A percentile compares a stretch with the other conserved stretches of the same genome.
Evolutionary conservation across 2,113 vertebrate species (phyloP).

Genomic region (Saccopteryx bilineata): DNA sequence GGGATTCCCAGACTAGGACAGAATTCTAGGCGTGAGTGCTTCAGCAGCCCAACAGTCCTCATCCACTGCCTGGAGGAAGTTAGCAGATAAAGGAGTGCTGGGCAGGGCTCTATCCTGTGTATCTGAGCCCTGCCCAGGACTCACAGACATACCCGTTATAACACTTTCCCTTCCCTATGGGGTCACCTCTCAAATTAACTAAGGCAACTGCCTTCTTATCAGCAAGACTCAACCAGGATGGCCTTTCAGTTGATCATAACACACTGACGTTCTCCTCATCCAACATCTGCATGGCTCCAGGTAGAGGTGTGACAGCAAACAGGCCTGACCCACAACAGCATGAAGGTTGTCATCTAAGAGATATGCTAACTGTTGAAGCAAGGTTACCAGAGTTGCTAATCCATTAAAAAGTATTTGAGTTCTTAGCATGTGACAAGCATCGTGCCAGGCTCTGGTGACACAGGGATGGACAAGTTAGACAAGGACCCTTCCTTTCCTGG

Average conservation of each 20-base stretch:
- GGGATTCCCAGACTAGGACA: not conserved
- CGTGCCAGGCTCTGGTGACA: not conserved
- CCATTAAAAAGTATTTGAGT: not conserved
- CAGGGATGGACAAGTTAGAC: not conserved
- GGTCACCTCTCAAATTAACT: not conserved
- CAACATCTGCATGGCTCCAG: not conserved
- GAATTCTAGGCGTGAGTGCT: not conserved
- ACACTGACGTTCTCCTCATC: not conserved
- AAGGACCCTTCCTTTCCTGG: not conserved
- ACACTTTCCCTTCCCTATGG: not conserved
- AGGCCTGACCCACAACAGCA: not conserved
- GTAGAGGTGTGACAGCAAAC: too few species aligned
- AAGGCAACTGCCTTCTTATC: not conserved
- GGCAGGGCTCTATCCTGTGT: not conserved
- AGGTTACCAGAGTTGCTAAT: not conserved
- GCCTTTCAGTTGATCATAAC: not conserved
- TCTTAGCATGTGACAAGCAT: not conserved
- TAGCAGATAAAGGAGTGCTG: not conserved
- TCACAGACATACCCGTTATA: rapidly evolving
- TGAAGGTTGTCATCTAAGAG: not conserved
- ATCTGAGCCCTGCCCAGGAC: rapidly evolving
- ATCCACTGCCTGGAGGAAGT: not conserved
- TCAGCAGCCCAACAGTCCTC: not conserved
- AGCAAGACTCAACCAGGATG: too few species aligned
- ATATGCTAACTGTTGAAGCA: rapidly evolving